Conservation (phyloP, 2,113 vertebrate genomes). For the Xenopus borealis region DNA sequence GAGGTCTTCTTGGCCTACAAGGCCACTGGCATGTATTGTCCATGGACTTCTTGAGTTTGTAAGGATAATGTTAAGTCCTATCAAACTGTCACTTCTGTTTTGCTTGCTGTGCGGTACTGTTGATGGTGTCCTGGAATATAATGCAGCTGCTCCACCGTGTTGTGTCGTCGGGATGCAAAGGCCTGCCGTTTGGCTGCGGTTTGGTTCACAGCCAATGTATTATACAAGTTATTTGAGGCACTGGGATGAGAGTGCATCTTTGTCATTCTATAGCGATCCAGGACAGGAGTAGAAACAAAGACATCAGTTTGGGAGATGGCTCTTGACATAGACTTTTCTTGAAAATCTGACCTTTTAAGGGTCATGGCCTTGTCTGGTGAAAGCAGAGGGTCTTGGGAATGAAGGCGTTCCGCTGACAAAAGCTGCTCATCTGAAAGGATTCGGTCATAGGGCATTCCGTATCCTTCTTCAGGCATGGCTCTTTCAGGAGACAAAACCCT, state of each 20-base stretch:
- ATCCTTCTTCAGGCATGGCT: conserved; percentile 71
- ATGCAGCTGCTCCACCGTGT: conserved; percentile 95
- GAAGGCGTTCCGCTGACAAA: conserved; percentile 87
- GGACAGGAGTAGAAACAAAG: conserved; percentile 89
- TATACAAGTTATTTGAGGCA: conserved; percentile 93
- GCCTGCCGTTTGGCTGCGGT: conserved; percentile 91
- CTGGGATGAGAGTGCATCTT: conserved; percentile 99
- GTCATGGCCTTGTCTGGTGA: conserved; percentile 85
- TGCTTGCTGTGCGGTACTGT: conserved; percentile 95
- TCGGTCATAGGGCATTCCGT: conserved; percentile 79
- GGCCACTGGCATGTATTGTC: conserved; percentile 59
- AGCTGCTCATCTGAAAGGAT: conserved; percentile 92
- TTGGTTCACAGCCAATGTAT: conserved; percentile 87
- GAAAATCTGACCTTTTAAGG: conserved; percentile 78
- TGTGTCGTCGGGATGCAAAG: conserved; percentile 93
- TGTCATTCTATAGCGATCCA: conserved; percentile 97
- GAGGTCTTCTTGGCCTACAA: conserved; percentile 68
- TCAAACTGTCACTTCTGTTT: conserved; percentile 99
- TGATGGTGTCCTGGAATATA: conserved; percentile 91
- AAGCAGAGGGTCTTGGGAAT: conserved; percentile 93
- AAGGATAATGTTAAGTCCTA: background rate
- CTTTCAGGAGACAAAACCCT: conserved; percentile 84
- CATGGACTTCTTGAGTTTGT: conserved; percentile 60
- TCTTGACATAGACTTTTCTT: conserved; percentile 85
- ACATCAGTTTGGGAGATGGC: conserved; percentile 95